phyloP scores from a whole-genome alignment of 2,888 invertebrate genomes.

The Catocala nupta region DNA sequence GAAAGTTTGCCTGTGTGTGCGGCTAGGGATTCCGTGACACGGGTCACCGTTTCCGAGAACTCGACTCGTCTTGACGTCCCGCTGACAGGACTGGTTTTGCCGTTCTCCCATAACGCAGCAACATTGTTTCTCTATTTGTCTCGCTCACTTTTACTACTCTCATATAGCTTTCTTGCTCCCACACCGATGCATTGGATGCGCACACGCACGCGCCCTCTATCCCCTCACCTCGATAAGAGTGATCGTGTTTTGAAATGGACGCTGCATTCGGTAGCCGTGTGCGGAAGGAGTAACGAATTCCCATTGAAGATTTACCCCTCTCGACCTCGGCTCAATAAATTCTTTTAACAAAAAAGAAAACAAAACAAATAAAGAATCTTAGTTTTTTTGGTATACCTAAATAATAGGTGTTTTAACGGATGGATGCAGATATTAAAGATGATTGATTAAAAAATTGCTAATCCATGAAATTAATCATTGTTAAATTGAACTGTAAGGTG shows the following conservation, averaged over 20 bases:
- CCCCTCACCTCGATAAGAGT: conserved; percentile 79
- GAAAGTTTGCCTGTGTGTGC: conserved; percentile 64
- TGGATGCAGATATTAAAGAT: not conserved
- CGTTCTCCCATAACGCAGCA: conserved; percentile 76
- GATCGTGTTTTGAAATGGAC: conserved; percentile 81
- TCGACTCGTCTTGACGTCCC: conserved; percentile 85
- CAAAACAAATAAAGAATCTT: conserved; percentile 8
- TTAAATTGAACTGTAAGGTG: conserved; percentile 38
- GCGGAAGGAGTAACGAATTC: conserved; percentile 74
- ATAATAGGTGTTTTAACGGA: not conserved
- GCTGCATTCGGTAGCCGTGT: conserved; percentile 79
- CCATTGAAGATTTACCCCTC: conserved; percentile 70
- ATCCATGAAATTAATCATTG: conserved; percentile 16
- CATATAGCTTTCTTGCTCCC: conserved; percentile 60
- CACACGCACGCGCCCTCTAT: conserved; percentile 83
- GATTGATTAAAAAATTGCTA: not conserved
- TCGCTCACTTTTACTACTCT: conserved; percentile 59
- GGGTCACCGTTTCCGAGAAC: conserved; percentile 87
- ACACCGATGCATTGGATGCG: conserved; percentile 77
- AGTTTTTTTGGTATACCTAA: not conserved
- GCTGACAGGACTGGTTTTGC: conserved; percentile 87
- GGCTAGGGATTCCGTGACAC: conserved; percentile 86
- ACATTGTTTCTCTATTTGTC: conserved; percentile 75
- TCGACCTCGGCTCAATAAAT: conserved; percentile 33
- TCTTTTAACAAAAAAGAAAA: conserved; percentile 17